Evolutionary conservation across 1,140 invertebrate genomes (phyloP), one percentile per base, ranked within the genome.

Genomic region (Nasonia vitripennis): DNA sequence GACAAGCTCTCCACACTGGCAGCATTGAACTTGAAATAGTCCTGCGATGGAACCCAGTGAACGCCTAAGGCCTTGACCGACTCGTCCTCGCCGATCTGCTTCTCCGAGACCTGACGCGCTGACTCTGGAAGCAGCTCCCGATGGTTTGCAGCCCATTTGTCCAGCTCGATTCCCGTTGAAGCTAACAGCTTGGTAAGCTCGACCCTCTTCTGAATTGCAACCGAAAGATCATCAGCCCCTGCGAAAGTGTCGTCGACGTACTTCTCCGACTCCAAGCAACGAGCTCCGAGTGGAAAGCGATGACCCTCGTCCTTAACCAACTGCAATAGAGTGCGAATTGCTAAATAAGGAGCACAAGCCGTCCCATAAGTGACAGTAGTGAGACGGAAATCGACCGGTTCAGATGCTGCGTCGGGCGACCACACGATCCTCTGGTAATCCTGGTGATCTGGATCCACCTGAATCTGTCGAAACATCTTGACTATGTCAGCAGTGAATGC

Each of bases 391-490:
- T 80, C 78, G 2, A 62, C 31, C 37, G 34, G 27, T 11, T 23
- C 12, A 9, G 10, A 23, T 2, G 14, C 4, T 2, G 7, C 17
- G 34, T 31, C 17, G 2, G 75, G 9, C 7, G 71, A 31, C 79
- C 85, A 87, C 0, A 86, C 11, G 2, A 87, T 87, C 10, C 81
- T 34, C 4, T 86, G 87, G 7, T 37, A 81, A n/a, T 86, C 73
- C 7, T 27, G 55, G 79, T 87, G 77, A 0, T 27, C 48, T 0
- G 41, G 77, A 14, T 48, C 37, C 34, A 88, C 17, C 0, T 45
- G 17, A 14, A 89, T 88, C 45, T 92, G 91, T 5, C 91, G 79
- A 78, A 89, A 90, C 82, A 87, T 86, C 20, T 88, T 89, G 0
- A 55, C 81, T 2, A 87, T 89, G 12, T 89, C 84, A 1, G 78